These are phyloP conservation scores for Gonatopus flavifemur DNA, from an alignment of 1,140 invertebrate species.

Conservation along the genomic window DNA sequence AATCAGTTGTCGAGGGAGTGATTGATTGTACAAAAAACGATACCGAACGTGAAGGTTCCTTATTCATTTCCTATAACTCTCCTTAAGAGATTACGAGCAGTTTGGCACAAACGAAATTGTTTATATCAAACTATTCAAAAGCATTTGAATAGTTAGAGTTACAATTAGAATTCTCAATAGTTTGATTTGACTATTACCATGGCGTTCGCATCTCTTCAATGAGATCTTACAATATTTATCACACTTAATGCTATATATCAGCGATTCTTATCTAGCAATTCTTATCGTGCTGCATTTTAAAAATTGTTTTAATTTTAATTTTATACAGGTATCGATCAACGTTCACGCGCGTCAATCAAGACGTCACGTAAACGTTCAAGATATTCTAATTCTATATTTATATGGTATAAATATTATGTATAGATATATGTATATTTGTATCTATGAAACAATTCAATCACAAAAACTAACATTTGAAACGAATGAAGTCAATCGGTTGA, in stretches of 20 bases:
- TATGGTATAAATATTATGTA: no score
- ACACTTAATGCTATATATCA: background rate
- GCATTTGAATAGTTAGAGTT: background rate
- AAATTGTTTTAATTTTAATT: conserved; percentile 16
- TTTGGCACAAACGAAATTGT: no score
- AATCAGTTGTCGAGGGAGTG: no score
- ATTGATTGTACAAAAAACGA: no score
- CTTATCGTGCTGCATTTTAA: conserved; percentile 44
- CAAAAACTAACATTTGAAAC: conserved; percentile 16
- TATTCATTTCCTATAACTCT: no score
- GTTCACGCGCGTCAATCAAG: background rate
- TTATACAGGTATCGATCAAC: conserved; percentile 6
- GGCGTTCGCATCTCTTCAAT: background rate
- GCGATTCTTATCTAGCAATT: conserved; percentile 42
- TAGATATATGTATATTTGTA: conserved; percentile 2
- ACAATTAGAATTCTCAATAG: no score
- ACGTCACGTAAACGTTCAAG: background rate
- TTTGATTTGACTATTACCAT: no score
- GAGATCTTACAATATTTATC: background rate
- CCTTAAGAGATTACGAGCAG: no score
- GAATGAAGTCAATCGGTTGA: conserved; percentile 5
- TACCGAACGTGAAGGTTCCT: no score
- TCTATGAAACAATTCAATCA: conserved; percentile 28
- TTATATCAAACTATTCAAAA: background rate
- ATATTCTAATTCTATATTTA: no score